These are phyloP conservation scores for Mesorhabditis belari DNA, from an alignment of 2,888 invertebrate species.

Conservation along the genomic window DNA sequence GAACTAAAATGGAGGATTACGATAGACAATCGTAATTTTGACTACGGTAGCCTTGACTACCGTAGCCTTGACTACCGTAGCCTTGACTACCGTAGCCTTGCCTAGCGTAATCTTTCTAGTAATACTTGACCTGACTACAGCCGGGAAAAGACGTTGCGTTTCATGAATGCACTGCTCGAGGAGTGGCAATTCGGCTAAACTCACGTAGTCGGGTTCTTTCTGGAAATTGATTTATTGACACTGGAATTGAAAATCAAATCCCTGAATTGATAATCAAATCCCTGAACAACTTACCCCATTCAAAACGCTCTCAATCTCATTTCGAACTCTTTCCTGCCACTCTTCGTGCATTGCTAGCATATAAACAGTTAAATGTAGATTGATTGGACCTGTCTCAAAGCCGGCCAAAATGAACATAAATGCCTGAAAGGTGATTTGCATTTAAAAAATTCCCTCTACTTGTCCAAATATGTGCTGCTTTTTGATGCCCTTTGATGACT, in stretches of 20 bases:
- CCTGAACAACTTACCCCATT: not conserved
- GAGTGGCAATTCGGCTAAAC: not conserved
- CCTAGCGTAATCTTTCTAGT: no score
- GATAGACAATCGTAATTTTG: no score
- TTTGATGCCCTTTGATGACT: not conserved
- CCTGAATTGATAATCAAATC: not conserved
- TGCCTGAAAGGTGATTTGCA: not conserved
- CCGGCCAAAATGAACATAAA: not conserved
- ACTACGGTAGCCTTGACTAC: no score
- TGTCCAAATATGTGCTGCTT: not conserved
- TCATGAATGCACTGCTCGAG: constrained; percentile 3
- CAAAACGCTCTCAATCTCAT: no score
- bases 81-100: no score
- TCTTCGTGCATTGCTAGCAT: not conserved
- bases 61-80: no score
- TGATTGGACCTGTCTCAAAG: not conserved
- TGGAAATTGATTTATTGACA: not conserved
- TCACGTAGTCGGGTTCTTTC: not conserved
- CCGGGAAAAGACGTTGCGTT: constrained; percentile 1
- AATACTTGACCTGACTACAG: not conserved
- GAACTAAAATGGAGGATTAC: no score
- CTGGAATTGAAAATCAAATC: not conserved
- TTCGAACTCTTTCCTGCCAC: not conserved
- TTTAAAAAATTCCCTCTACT: not conserved
- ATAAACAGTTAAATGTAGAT: not conserved